A percentile compares a stretch with the other conserved stretches of the same genome.
These are phyloP conservation scores for Aeoliscus strigatus DNA, from an alignment of 2,797 vertebrate species.

Conservation along the genomic window DNA sequence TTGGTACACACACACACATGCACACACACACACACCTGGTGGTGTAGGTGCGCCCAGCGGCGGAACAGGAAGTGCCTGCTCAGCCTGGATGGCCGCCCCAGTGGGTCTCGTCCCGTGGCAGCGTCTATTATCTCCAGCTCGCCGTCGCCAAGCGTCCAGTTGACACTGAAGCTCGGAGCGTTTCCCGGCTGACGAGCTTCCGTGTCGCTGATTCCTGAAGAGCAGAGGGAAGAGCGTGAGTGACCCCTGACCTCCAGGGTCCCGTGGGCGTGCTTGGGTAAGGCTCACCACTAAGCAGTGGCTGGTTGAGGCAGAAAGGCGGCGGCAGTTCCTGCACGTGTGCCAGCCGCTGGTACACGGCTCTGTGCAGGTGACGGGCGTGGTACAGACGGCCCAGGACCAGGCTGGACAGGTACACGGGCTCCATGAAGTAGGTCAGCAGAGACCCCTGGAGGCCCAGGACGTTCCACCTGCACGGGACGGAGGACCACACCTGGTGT, in stretches of 20 bases:
- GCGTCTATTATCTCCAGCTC: conserved; percentile 91
- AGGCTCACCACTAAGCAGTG: conserved; percentile 93
- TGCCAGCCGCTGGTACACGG: conserved; percentile 89
- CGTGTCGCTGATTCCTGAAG: conserved; percentile 91
- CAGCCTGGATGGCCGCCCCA: conserved; percentile 91
- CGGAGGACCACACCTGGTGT: no score
- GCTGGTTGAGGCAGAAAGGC: conserved; percentile 84
- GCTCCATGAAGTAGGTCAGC: conserved; percentile 89
- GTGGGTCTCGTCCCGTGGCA: conserved; percentile 93
- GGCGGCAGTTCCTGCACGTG: conserved; percentile 84
- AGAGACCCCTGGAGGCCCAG: conserved; percentile 90
- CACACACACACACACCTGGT: conserved; percentile 82
- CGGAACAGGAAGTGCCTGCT: conserved; percentile 93
- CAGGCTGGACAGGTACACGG: conserved; percentile 93
- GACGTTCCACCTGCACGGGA: conserved; percentile 85
- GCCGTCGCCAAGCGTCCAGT: conserved; percentile 91
- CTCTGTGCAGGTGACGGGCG: conserved; percentile 89
- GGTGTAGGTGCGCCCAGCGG: conserved; percentile 90
- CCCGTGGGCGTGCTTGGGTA: no score
- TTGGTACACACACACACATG: no score
- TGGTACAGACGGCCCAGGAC: conserved; percentile 95
- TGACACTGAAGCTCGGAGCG: conserved; percentile 96
- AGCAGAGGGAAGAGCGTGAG: no score
- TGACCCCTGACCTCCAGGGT: no score
- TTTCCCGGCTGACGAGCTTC: conserved; percentile 95